A percentile compares a stretch with the other conserved stretches of the same genome.
phyloP scores from a whole-genome alignment of 2,797 vertebrate species.

The Acropternis orthonyx region DNA sequence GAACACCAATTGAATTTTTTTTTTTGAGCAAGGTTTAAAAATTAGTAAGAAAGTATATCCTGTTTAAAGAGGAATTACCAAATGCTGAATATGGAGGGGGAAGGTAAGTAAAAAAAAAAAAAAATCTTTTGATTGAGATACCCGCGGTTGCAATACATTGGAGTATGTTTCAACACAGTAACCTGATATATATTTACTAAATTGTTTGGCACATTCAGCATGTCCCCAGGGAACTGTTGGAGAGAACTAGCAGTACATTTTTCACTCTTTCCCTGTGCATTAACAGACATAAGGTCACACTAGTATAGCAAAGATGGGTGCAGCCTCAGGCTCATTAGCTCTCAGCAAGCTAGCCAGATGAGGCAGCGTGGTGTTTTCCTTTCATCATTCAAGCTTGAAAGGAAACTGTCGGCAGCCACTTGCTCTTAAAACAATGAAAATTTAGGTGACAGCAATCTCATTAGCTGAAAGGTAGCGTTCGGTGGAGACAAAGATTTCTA shows the following conservation, averaged over 20 bases:
- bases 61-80: not conserved
- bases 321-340: conserved; percentile 81
- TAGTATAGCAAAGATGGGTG: conserved; percentile 78
- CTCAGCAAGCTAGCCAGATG: conserved; percentile 80
- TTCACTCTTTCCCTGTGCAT: conserved; percentile 76
- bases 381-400: conserved; percentile 87
- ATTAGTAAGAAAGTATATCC: not conserved
- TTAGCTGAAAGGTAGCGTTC: conserved; percentile 72
- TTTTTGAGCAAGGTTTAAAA: not conserved
- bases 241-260: conserved; percentile 67
- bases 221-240: conserved; percentile 67
- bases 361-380: conserved; percentile 78
- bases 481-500: conserved; percentile 67
- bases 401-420: conserved; percentile 81
- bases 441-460: conserved; percentile 80
- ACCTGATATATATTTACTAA: conserved; percentile 80
- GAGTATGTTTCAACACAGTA: conserved; percentile 67
- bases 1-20: not conserved
- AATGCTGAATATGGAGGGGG: not conserved
- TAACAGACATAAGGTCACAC: conserved; percentile 80
- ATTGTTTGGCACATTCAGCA: conserved; percentile 75
- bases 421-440: conserved; percentile 84
- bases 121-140: conserved; percentile 66
- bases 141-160: conserved; percentile 48
- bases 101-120: conserved; percentile 50